Evolutionary conservation across 2,888 invertebrate genomes (phyloP).

Genomic region (Leistus spinibarbis): DNA sequence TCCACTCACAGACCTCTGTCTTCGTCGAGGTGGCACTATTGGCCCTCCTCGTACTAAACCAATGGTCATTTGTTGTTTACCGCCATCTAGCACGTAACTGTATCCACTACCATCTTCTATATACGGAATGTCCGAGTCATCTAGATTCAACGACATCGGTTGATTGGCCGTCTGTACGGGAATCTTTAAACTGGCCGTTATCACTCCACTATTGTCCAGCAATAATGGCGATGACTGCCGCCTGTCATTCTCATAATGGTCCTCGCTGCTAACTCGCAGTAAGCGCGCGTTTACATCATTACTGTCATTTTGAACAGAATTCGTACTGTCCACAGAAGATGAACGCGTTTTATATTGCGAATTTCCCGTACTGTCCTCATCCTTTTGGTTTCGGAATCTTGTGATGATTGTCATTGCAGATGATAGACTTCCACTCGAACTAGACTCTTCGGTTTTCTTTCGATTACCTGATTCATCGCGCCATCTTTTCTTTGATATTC

Average conservation of each 20-base stretch:
- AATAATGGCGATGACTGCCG: slow-evolving; percentile 67
- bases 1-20: slow-evolving; percentile 59
- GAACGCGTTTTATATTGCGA: slow-evolving; percentile 54
- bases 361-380: slow-evolving; percentile 55
- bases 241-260: slow-evolving; percentile 52
- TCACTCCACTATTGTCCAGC: slow-evolving; percentile 65
- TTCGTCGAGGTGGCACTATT: slow-evolving; percentile 56
- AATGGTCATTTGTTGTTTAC: slow-evolving; percentile 54
- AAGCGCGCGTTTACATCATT: slow-evolving; percentile 59
- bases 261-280: slow-evolving; percentile 46
- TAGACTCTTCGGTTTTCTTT: slow-evolving; percentile 51
- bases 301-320: slow-evolving; percentile 62
- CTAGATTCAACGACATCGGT: slow-evolving; percentile 62
- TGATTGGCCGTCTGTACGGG: slow-evolving; percentile 58
- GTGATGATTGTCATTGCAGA: slow-evolving; percentile 65
- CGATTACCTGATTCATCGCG: slow-evolving; percentile 58
- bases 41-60: slow-evolving; percentile 51
- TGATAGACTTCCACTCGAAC: slow-evolving; percentile 56
- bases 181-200: slow-evolving; percentile 82
- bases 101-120: slow-evolving; percentile 64
- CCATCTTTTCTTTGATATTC: slow-evolving; percentile 59
- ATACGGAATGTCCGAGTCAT: slow-evolving; percentile 70
- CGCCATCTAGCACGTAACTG: slow-evolving; percentile 47
- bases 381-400: slow-evolving; percentile 55
- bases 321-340: slow-evolving; percentile 54